phyloP scores from a whole-genome alignment of 2,888 invertebrate genomes.

The Drosophila diplacantha region DNA sequence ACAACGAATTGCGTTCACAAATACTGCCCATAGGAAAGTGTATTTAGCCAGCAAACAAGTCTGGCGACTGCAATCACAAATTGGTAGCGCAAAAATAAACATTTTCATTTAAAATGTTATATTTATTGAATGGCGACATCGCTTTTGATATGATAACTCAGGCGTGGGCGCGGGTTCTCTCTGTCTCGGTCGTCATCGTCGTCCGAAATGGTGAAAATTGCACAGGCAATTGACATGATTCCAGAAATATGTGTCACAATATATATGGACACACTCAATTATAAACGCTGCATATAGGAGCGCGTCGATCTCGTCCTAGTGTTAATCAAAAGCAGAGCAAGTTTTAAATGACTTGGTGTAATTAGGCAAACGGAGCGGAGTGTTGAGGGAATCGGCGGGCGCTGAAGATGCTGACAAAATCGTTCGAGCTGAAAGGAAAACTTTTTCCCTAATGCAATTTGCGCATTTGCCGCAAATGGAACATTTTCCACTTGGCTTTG shows the following conservation, averaged over 20 bases:
- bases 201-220: conserved; percentile 51
- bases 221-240: conserved; percentile 66
- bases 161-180: conserved; percentile 46
- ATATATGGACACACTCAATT: conserved; percentile 22
- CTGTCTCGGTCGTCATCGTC: conserved; percentile 45
- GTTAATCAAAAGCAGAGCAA: conserved; percentile 60
- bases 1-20: neutral
- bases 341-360: conserved; percentile 67
- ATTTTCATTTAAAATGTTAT: conserved; percentile 66
- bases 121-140: conserved; percentile 68
- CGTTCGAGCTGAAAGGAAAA: conserved; percentile 68
- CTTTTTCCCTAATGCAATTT: conserved; percentile 68
- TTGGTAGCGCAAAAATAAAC: conserved; percentile 63
- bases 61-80: conserved; percentile 39
- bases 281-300: conserved; percentile 21
- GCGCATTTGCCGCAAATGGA: conserved; percentile 68
- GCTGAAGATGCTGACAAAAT: conserved; percentile 38
- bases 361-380: conserved; percentile 63
- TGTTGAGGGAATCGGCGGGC: conserved; percentile 1
- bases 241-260: conserved; percentile 39
- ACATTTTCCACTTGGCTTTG: conserved; percentile 57
- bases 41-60: conserved; percentile 53
- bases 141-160: conserved; percentile 58
- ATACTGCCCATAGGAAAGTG: conserved; percentile 27
- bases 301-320: conserved; percentile 36